Evolutionary conservation across 2,113 vertebrate genomes (phyloP), one percentile per base, ranked within the genome.

Genomic region (Caloenas nicobarica): DNA sequence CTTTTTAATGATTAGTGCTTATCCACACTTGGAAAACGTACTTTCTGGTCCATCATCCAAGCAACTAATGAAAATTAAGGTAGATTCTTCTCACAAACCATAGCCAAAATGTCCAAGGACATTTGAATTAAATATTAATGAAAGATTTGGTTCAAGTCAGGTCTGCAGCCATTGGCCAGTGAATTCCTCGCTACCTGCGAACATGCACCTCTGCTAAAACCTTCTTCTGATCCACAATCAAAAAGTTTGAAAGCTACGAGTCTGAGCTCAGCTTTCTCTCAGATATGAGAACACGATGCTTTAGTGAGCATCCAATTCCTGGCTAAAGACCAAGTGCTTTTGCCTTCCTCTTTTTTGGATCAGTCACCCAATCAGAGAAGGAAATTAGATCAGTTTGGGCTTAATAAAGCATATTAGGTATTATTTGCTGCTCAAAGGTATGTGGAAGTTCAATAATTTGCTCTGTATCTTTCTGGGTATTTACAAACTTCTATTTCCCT

Each of bases 401-500:
- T 92, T 65, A 69, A 87, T 61, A 83, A 90, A 93, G 57, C 34
- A 65, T 5, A 24, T 53, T 64, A 64, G 61, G 42, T 76, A 51
- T 48, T 62, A 44, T 5, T 17, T 91, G 65, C 51, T 92, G 69
- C 46, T 86, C 60, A 81, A 7, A 77, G 58, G 33, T 80, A 58
- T 15, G 25, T 70, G 28, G 31, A 31, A 57, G 40, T 58, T 87
- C 46, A 77, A 2, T 57, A 68, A 85, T 71, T 74, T 95, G 53
- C n/a, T 81, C 80, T 65, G 22, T 29, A 69, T 15, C 61, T 79
- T 81, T 51, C 5, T 5, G 26, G 28, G 15, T 85, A 87, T 87
- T 92, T 89, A 76, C 65, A 81, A 92, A 84, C 42, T 65, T 73
- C 68, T 48, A 4, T 51, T 81, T 91, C 84, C 77, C 53, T 76